Conservation (phyloP, 2,113 vertebrate genomes). For the Pardalotus punctatus region DNA sequence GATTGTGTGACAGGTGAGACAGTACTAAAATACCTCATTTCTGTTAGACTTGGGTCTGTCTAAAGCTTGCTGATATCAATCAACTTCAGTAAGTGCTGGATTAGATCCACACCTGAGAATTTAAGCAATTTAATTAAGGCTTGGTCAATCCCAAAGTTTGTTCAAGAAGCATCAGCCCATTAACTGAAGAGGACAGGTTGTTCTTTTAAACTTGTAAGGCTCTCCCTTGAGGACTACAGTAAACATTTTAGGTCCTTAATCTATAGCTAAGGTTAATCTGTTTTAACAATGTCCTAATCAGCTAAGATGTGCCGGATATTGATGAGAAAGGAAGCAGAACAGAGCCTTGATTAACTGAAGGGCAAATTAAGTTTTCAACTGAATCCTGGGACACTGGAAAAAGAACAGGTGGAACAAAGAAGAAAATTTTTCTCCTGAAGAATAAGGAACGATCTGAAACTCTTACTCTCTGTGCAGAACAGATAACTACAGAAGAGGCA, state of each 20-base stretch:
- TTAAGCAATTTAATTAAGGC: conserved; percentile 11
- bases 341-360: conserved; percentile 57
- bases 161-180: neutral
- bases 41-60: neutral
- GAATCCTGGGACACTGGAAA: neutral
- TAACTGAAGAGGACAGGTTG: neutral
- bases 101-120: neutral
- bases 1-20: neutral
- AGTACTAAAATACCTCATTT: neutral
- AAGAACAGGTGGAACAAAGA: neutral
- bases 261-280: conserved; percentile 51
- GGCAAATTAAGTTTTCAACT: conserved; percentile 49
- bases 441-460: neutral
- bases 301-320: neutral
- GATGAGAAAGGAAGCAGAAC: conserved; percentile 14
- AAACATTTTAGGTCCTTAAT: conserved; percentile 8
- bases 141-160: neutral
- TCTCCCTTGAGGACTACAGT: neutral
- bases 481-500: conserved; percentile 7
- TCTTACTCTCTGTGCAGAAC: neutral
- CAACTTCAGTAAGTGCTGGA: neutral
- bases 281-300: conserved; percentile 59
- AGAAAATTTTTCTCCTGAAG: neutral
- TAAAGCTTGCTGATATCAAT: neutral
- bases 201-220: neutral